A percentile compares a stretch with the other conserved stretches of the same genome.
phyloP scores from a whole-genome alignment of 2,888 invertebrate genomes.

The Nymphalis urticae region DNA sequence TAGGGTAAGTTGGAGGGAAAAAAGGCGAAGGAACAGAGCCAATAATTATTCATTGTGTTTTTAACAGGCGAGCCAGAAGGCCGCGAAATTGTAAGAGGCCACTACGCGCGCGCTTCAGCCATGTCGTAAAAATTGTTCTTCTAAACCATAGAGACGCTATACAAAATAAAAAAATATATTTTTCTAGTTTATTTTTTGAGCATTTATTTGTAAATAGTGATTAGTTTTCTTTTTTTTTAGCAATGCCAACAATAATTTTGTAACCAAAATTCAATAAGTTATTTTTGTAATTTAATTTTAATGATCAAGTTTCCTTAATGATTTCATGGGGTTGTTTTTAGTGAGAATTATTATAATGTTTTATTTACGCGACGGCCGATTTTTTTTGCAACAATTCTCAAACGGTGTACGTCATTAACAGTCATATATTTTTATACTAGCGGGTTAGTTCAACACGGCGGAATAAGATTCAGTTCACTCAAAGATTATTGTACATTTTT shows the following conservation, averaged over 20 bases:
- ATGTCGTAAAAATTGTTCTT: constrained; percentile 75
- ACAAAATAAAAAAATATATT: constrained; percentile 15
- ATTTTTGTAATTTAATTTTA: neutral
- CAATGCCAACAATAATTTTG: neutral
- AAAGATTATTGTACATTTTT: too few relatives aligned
- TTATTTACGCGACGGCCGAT: too few relatives aligned
- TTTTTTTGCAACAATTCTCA: too few relatives aligned
- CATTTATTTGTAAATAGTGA: neutral
- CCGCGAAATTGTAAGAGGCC: constrained; percentile 72
- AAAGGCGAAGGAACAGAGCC: constrained; percentile 47
- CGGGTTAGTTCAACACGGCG: too few relatives aligned
- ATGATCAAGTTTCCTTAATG: neutral
- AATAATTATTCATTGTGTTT: constrained; percentile 81
- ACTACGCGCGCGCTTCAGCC: constrained; percentile 64
- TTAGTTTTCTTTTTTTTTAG: neutral
- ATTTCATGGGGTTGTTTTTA: too few relatives aligned
- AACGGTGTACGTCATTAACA: too few relatives aligned
- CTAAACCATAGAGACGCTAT: constrained; percentile 51
- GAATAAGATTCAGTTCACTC: too few relatives aligned
- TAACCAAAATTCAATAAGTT: too few relatives aligned
- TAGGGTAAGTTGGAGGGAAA: constrained; percentile 31
- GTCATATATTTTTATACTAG: too few relatives aligned
- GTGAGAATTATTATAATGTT: too few relatives aligned
- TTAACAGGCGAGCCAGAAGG: constrained; percentile 73
- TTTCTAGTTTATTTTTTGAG: neutral